Percentiles rank a stretch among this genome's conserved stretches.
Evolutionary conservation across 2,113 vertebrate species (phyloP).

Genomic region (Hiodon tergisus): DNA sequence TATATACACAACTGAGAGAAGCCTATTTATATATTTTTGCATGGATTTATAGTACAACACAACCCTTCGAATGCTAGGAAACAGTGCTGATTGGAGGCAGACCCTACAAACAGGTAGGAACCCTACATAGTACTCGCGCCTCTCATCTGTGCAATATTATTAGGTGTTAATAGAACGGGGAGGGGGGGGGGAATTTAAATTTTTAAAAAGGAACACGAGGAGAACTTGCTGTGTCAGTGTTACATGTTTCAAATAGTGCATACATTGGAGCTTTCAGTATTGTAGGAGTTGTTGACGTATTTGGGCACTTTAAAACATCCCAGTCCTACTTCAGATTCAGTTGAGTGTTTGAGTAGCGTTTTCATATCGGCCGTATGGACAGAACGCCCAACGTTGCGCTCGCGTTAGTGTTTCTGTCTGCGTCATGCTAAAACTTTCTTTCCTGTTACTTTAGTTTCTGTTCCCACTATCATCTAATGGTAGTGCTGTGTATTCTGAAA

Average conservation of each 20-base stretch:
- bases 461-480: slow-evolving; percentile 65
- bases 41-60: slow-evolving; percentile 14
- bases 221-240: slow-evolving; percentile 43
- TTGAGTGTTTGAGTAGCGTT: slow-evolving; percentile 44
- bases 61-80: slow-evolving; percentile 23
- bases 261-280: slow-evolving; percentile 41
- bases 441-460: slow-evolving; percentile 49
- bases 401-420: slow-evolving; percentile 49
- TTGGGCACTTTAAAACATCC: slow-evolving; percentile 47
- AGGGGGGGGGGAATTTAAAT: no score
- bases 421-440: slow-evolving; percentile 52
- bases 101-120: slow-evolving; percentile 22
- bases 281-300: slow-evolving; percentile 31
- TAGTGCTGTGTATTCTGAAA: slow-evolving; percentile 71
- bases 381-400: slow-evolving; percentile 35
- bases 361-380: slow-evolving; percentile 45
- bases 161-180: slow-evolving; percentile 35
- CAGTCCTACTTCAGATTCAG: slow-evolving; percentile 41
- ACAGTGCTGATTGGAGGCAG: slow-evolving; percentile 23
- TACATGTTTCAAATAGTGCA: slow-evolving; percentile 44
- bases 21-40: slow-evolving; percentile 27
- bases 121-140: slow-evolving; percentile 34
- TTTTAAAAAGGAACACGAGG: slow-evolving; percentile 21
- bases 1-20: slow-evolving; percentile 29
- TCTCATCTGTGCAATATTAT: slow-evolving; percentile 46